Percentiles rank a stretch among this genome's conserved stretches.
These are phyloP conservation scores for Agelaius phoeniceus DNA, from an alignment of 2,113 vertebrate genomes.

Conservation along the genomic window DNA sequence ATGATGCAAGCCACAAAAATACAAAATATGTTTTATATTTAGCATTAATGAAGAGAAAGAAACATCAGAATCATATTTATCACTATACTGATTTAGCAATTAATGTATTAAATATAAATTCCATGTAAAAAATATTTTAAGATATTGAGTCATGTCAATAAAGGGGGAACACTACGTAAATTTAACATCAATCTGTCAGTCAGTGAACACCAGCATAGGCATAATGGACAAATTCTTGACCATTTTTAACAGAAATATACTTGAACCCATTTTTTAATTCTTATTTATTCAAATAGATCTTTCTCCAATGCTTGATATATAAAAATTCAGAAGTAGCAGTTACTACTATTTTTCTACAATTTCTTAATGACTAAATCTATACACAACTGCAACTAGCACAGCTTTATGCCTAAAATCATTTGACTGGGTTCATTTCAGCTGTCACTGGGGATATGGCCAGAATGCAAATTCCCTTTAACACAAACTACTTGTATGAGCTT, in stretches of 20 bases:
- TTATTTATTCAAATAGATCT: neutral
- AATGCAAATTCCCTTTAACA: slow-evolving; percentile 48
- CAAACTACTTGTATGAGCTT: neutral
- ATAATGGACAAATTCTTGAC: neutral
- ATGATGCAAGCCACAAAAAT: neutral
- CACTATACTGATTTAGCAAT: neutral
- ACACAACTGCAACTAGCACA: neutral
- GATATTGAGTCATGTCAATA: neutral
- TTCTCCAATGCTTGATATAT: neutral
- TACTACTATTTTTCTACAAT: neutral
- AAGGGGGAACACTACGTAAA: neutral
- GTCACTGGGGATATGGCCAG: neutral
- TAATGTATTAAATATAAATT: neutral
- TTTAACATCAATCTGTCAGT: neutral
- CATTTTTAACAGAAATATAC: neutral
- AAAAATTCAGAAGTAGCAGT: neutral
- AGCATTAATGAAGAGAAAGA: neutral
- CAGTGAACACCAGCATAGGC: neutral
- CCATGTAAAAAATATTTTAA: neutral
- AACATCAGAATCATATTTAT: neutral
- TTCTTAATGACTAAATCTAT: neutral
- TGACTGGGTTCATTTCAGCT: neutral
- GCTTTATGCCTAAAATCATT: neutral
- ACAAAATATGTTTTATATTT: neutral
- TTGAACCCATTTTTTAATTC: neutral